phyloP scores from a whole-genome alignment of 2,113 vertebrate species.

The Puffinus mauretanicus region DNA sequence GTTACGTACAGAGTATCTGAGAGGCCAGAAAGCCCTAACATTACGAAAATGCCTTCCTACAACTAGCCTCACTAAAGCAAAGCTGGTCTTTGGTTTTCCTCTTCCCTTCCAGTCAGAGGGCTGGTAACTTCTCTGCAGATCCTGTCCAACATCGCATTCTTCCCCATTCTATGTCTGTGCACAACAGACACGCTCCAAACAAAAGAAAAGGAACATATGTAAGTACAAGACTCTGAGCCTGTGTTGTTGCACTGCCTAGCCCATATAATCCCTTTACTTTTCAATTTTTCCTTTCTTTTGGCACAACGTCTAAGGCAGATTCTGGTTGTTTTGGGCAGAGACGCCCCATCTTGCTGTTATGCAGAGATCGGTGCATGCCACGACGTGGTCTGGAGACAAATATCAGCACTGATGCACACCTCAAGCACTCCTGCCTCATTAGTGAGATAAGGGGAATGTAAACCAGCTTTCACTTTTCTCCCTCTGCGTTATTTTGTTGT shows the following conservation, averaged over 20 bases:
- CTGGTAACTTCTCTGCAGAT: not conserved
- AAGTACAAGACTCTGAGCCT: not conserved
- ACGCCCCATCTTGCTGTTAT: accelerated
- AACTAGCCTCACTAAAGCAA: not conserved
- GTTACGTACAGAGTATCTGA: not conserved
- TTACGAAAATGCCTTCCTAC: not conserved
- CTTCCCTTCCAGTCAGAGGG: not conserved
- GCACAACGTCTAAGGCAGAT: accelerated
- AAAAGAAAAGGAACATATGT: not conserved
- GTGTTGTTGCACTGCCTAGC: not conserved
- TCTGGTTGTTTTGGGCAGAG: not conserved
- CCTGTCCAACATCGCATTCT: not conserved
- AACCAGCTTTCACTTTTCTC: not conserved
- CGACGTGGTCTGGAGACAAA: not conserved
- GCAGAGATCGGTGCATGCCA: not conserved
- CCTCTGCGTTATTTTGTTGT: not conserved
- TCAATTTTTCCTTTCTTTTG: not conserved
- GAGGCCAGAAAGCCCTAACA: not conserved
- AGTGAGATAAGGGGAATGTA: not conserved
- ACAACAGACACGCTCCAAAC: not conserved
- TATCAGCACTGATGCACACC: not conserved
- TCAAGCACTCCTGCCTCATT: not conserved
- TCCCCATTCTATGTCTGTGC: not conserved
- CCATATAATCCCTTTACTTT: not conserved
- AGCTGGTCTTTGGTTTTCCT: not conserved